Conservation (phyloP, 2,113 vertebrate species). For the Okapia johnstoni region DNA sequence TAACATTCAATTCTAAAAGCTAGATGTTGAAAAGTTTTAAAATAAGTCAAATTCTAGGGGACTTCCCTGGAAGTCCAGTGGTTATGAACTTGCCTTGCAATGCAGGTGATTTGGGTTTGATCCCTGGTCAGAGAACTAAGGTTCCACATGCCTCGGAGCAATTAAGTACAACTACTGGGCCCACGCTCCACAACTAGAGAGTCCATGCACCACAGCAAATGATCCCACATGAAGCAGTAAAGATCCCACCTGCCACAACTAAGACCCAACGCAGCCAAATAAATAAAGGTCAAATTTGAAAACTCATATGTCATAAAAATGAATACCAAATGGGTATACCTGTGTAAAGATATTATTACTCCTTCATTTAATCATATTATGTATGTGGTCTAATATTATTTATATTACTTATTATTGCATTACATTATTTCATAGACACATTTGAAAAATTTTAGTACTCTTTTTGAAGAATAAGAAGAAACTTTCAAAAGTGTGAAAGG, state of each 20-base stretch:
- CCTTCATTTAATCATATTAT: background rate
- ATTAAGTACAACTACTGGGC: background rate
- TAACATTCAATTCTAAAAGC: background rate
- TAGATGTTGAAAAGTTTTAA: background rate
- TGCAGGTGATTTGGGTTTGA: background rate
- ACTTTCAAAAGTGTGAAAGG: background rate
- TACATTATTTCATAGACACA: background rate
- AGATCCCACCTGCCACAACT: background rate
- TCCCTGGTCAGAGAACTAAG: background rate
- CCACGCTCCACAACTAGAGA: background rate
- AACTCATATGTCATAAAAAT: background rate
- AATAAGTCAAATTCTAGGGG: background rate
- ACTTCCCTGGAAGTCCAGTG: background rate
- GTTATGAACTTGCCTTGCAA: background rate
- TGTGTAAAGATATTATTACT: background rate
- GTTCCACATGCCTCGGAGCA: background rate
- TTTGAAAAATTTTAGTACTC: background rate
- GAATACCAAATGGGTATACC: background rate
- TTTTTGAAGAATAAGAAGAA: background rate
- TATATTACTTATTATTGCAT: background rate
- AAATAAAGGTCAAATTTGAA: background rate
- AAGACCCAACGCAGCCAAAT: background rate
- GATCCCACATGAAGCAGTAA: background rate
- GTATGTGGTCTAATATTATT: background rate
- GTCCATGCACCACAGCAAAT: background rate